phyloP scores from a whole-genome alignment of 2,113 vertebrate genomes.

The Lycocorax pyrrhopterus region DNA sequence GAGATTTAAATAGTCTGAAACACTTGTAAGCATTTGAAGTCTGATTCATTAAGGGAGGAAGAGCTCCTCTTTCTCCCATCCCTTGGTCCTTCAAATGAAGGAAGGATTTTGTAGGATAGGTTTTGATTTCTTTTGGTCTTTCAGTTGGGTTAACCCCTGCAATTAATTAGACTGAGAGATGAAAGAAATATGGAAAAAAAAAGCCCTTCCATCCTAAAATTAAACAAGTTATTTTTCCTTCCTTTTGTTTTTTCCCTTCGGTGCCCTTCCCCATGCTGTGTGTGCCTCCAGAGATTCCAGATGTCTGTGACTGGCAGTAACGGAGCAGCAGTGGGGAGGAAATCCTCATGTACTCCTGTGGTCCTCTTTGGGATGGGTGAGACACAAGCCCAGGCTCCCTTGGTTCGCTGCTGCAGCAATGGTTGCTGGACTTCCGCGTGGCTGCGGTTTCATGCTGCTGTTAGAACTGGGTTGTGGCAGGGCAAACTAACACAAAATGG shows the following conservation, averaged over 20 bases:
- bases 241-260: background rate
- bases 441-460: background rate
- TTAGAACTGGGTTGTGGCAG: background rate
- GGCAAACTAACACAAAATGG: background rate
- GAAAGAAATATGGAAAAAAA: background rate
- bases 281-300: background rate
- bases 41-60: background rate
- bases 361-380: background rate
- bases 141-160: background rate
- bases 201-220: background rate
- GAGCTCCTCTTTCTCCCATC: background rate
- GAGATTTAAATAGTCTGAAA: background rate
- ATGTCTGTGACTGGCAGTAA: background rate
- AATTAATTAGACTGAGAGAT: background rate
- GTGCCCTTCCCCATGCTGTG: background rate
- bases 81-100: background rate
- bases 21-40: background rate
- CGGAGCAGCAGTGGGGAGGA: background rate
- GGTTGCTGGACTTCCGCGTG: background rate
- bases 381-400: background rate
- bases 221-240: background rate
- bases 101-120: background rate
- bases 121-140: background rate
- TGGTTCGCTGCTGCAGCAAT: accelerated
- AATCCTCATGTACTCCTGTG: background rate